Percentiles rank a stretch among this genome's conserved stretches.
Evolutionary conservation across 2,797 vertebrate genomes (phyloP).

Genomic region (Benthosema pterotum): DNA sequence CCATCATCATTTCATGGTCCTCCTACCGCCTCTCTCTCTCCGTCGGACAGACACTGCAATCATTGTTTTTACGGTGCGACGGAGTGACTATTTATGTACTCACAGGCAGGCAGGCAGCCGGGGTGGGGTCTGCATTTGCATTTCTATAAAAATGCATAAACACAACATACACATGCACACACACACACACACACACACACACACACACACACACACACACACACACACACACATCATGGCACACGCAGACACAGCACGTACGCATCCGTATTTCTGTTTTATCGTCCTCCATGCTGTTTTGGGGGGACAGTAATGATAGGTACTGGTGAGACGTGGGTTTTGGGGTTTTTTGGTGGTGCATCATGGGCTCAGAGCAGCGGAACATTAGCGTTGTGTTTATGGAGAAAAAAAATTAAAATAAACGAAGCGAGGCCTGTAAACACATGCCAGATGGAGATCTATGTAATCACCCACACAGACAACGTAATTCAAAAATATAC

Average conservation of each 20-base stretch:
- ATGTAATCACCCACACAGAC: slow-evolving; percentile 58
- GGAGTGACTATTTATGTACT: slow-evolving; percentile 65
- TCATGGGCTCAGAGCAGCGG: slow-evolving; percentile 65
- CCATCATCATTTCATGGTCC: no score
- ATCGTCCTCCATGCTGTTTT: slow-evolving; percentile 56
- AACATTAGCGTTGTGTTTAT: slow-evolving; percentile 70
- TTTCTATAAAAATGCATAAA: slow-evolving; percentile 73
- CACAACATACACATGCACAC: no score
- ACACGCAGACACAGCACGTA: slow-evolving; percentile 38
- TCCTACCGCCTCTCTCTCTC: no score
- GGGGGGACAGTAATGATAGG: slow-evolving; percentile 74
- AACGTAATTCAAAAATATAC: no score
- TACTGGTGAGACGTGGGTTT: slow-evolving; percentile 69
- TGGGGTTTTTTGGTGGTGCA: no score
- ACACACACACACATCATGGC: slow-evolving; percentile 28
- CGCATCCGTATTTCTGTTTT: slow-evolving; percentile 76
- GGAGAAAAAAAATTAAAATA: slow-evolving; percentile 61
- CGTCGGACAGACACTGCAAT: slow-evolving; percentile 79
- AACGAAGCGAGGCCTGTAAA: no score
- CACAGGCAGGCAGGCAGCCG: slow-evolving; percentile 14
- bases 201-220: slow-evolving; percentile 29
- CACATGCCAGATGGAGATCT: slow-evolving; percentile 71
- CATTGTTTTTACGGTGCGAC: slow-evolving; percentile 67
- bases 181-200: slow-evolving; percentile 42
- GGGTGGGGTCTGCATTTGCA: slow-evolving; percentile 61